Percentiles rank a stretch among this genome's conserved stretches.
Evolutionary conservation across 2,113 vertebrate species (phyloP).

Genomic region (Colaptes auratus): DNA sequence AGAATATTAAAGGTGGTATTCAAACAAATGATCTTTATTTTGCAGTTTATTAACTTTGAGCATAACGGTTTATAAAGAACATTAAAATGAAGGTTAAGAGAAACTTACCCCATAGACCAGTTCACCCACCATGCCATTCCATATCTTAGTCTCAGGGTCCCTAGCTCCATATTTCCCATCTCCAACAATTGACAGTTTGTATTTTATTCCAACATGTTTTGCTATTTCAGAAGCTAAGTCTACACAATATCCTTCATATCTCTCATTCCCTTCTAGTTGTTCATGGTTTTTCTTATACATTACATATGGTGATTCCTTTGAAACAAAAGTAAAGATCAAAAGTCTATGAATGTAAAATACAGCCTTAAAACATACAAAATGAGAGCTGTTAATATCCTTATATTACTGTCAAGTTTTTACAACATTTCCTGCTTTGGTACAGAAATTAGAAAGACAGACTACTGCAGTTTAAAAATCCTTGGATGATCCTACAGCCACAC

Average conservation of each 20-base stretch:
- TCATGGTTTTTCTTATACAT: conserved; percentile 99
- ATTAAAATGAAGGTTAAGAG: conserved; percentile 64
- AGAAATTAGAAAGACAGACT: conserved; percentile 1
- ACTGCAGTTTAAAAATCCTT: conserved; percentile 1
- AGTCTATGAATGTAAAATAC: conserved; percentile 78
- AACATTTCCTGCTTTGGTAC: conserved; percentile 22
- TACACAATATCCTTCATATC: conserved; percentile 99
- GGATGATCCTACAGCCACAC: not conserved
- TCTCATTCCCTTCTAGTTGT: conserved; percentile 98
- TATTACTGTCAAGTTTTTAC: conserved; percentile 24
- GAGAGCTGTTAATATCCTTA: conserved; percentile 38
- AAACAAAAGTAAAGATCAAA: conserved; percentile 76
- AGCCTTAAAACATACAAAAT: conserved; percentile 73
- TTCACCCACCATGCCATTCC: conserved; percentile 99
- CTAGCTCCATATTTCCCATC: conserved; percentile 98
- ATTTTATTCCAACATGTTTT: conserved; percentile 99
- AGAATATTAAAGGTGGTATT: conserved; percentile 44
- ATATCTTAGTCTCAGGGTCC: conserved; percentile 98
- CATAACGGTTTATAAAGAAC: conserved; percentile 49
- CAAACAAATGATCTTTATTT: conserved; percentile 50
- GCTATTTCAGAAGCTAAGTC: conserved; percentile 99
- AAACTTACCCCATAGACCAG: conserved; percentile 99
- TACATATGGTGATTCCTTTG: conserved; percentile 99
- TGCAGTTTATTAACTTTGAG: conserved; percentile 48
- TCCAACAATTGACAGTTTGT: conserved; percentile 98